Evolutionary conservation across 2,888 invertebrate genomes (phyloP), one percentile per base, ranked within the genome.

Genomic region (Platycheirus rosarum): DNA sequence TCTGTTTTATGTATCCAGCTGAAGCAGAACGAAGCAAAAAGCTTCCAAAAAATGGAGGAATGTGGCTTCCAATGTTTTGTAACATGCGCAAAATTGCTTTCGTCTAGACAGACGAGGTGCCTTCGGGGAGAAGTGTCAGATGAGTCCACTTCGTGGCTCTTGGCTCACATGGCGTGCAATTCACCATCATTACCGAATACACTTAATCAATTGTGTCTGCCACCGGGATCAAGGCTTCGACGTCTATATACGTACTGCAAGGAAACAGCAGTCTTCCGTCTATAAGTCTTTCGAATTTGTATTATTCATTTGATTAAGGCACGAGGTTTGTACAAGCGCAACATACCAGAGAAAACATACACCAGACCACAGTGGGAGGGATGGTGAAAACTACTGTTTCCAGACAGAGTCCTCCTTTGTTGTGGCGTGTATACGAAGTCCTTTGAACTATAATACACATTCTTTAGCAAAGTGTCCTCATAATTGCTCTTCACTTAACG

Each of bases 161-260:
- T n/a, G n/a, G n/a, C 44, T 60, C 42, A 60, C 60, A 60, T 42
- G 60, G 29, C 60, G 44, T 60, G 23, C 57, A 44, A 44, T 60
- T 60, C 18, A 29, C 44, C 42, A 60, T 60, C 71, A 71, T 42
- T 51, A 62, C 32, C 18, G 7, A 42, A 55, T 29, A 55, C 65
- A 46, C 65, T 55, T 65, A 57, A 74, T 74, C 74, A 74, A 74
- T 57, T 74, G 65, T 74, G 65, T 66, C 32, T 71, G 11, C 18
- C 32, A 57, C 26, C n/a, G 32, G 49, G 51, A 40, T 57, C 35
- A 51, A 42, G n/a, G 49, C 18, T 9, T 32, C 29, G 29, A 26
- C 26, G 1, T n/a, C n/a, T n/a, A n/a, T n/a, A n/a, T 35, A 20
- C 3, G n/a, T 20, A n/a, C 5, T 40, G 40, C 14, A 57, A 53